These are phyloP conservation scores for Caprella mutica DNA, from an alignment of 2,888 invertebrate genomes.

Conservation along the genomic window DNA sequence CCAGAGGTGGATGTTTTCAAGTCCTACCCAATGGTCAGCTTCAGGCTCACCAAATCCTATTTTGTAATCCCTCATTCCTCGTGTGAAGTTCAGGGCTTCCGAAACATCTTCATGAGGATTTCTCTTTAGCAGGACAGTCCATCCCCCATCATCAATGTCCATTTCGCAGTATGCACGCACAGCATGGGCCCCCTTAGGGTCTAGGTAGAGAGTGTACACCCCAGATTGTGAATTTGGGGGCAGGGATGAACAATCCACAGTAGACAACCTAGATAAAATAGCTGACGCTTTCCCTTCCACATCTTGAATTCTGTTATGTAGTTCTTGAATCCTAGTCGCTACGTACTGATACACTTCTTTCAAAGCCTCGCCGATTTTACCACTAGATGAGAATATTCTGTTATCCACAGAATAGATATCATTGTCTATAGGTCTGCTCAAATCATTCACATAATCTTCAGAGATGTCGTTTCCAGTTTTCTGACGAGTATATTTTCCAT, in stretches of 20 bases:
- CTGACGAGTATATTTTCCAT: no score
- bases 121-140: slow-evolving; percentile 29
- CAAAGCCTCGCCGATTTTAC: slow-evolving; percentile 15
- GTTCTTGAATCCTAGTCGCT: slow-evolving; percentile 14
- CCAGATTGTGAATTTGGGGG: slow-evolving; percentile 11
- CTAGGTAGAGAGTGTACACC: slow-evolving; percentile 25
- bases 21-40: slow-evolving; percentile 27
- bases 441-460: no score
- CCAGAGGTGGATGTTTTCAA: slow-evolving; percentile 28
- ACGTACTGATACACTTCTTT: slow-evolving; percentile 23
- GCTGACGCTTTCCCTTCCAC: slow-evolving; percentile 22
- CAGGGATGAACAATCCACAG: slow-evolving; percentile 25
- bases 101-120: slow-evolving; percentile 12
- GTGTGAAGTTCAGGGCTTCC: slow-evolving; percentile 17
- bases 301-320: slow-evolving; percentile 14
- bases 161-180: slow-evolving; percentile 25
- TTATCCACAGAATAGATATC: no score
- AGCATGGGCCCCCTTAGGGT: slow-evolving; percentile 28
- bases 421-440: no score
- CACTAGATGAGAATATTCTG: slow-evolving; percentile 12
- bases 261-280: slow-evolving; percentile 18
- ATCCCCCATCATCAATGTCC: slow-evolving; percentile 31
- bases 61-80: slow-evolving; percentile 28
- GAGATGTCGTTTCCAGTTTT: no score
- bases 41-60: slow-evolving; percentile 27